These are phyloP conservation scores for Congeria kusceri DNA, from an alignment of 2,888 invertebrate genomes.

Conservation along the genomic window DNA sequence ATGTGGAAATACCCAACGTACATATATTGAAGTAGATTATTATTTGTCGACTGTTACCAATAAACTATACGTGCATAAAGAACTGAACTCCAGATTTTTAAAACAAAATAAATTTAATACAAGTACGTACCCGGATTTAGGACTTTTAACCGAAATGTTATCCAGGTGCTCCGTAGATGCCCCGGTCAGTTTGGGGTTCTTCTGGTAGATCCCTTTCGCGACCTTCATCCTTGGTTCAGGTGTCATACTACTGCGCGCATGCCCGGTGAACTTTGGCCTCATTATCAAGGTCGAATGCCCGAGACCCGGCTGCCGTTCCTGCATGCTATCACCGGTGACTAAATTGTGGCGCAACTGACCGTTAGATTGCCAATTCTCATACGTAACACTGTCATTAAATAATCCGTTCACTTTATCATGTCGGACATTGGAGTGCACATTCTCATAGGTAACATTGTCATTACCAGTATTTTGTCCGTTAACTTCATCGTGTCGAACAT, in stretches of 20 bases:
- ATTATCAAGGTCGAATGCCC: slow-evolving; percentile 8
- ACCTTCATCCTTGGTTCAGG: slow-evolving; percentile 52
- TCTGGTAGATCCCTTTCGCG: slow-evolving; percentile 50
- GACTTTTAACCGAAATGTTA: slow-evolving; percentile 46
- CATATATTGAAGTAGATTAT: no score
- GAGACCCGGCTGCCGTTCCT: neutral
- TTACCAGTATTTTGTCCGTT: neutral
- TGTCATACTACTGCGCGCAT: slow-evolving; percentile 35
- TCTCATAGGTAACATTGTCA: neutral
- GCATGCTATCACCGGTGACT: neutral
- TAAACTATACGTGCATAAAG: no score
- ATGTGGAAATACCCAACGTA: no score
- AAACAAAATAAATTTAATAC: neutral
- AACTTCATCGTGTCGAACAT: neutral
- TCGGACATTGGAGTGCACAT: neutral
- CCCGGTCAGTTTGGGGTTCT: slow-evolving; percentile 54
- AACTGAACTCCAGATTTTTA: no score
- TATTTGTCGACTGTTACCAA: no score
- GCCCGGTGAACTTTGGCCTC: slow-evolving; percentile 13
- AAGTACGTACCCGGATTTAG: slow-evolving; percentile 4
- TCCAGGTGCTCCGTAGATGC: slow-evolving; percentile 55
- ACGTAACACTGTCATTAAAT: neutral
- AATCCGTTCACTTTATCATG: neutral
- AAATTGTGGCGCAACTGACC: no score
- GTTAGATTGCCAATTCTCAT: neutral